A percentile compares a stretch with the other conserved stretches of the same genome.
Conservation (phyloP, 2,797 vertebrate genomes). For the Sciurus vulgaris region DNA sequence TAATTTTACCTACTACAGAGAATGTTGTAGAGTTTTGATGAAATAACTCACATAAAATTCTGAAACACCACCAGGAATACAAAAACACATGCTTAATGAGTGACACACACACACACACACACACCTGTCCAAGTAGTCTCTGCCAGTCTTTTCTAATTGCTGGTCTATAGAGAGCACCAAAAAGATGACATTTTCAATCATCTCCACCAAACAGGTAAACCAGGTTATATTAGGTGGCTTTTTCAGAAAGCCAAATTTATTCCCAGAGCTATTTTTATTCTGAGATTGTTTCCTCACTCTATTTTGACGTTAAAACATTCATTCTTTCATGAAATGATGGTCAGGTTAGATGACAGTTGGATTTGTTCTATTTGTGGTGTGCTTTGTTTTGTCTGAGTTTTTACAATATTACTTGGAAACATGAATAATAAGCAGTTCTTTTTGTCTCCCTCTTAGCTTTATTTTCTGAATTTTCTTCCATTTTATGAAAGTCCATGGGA, state of each 20-base stretch:
- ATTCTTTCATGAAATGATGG: neutral
- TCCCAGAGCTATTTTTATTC: neutral
- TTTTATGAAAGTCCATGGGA: neutral
- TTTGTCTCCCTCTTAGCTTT: neutral
- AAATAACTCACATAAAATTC: neutral
- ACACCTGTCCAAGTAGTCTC: neutral
- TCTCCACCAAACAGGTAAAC: neutral
- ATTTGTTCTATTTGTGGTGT: neutral
- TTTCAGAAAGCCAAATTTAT: slow-evolving; percentile 44
- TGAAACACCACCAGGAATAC: neutral
- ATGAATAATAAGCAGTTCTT: neutral
- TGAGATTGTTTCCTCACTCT: neutral
- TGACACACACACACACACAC: neutral
- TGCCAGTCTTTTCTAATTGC: neutral
- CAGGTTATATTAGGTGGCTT: neutral
- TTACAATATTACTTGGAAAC: neutral
- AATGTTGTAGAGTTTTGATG: neutral
- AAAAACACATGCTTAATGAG: neutral
- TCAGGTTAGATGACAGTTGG: neutral
- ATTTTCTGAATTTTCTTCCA: slow-evolving; percentile 3
- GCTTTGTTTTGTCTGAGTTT: neutral
- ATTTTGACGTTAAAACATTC: neutral
- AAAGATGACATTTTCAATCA: neutral
- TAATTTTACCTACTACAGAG: neutral
- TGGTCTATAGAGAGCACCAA: too few species aligned